Percentiles rank a stretch among this genome's conserved stretches.
Conservation (phyloP, 2,797 vertebrate species). For the Phoeniculus purpureus region DNA sequence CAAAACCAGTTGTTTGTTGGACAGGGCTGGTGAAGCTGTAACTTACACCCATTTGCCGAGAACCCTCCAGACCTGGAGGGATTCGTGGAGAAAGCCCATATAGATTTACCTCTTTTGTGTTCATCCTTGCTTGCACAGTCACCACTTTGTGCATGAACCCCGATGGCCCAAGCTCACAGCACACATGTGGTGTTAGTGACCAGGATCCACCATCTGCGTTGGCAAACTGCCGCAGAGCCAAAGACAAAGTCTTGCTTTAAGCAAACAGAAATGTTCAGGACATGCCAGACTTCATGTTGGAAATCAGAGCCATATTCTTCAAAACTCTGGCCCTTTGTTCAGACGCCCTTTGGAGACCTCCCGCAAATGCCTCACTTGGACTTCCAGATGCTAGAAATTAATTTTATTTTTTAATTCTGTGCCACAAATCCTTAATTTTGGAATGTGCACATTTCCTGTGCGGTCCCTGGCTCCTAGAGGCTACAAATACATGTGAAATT, state of each 20-base stretch:
- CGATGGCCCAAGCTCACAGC: not conserved
- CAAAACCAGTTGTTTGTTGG: not conserved
- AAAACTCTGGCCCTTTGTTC: conserved; percentile 58
- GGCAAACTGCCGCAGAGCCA: not conserved
- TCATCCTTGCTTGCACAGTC: not conserved
- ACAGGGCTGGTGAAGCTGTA: not conserved
- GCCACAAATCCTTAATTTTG: conserved; percentile 60
- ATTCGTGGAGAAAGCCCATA: not conserved
- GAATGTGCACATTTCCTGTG: conserved; percentile 51
- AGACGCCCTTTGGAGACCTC: conserved; percentile 66
- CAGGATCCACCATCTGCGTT: not conserved
- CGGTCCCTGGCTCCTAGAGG: conserved; percentile 41
- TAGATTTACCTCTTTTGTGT: not conserved
- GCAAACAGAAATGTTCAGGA: conserved; percentile 51
- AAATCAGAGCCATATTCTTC: conserved; percentile 65
- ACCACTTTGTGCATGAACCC: not conserved
- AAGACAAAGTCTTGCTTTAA: conserved; percentile 35
- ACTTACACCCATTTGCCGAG: not conserved
- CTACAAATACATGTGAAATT: conserved; percentile 47
- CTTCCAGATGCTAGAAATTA: conserved; percentile 64
- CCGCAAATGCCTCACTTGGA: conserved; percentile 56
- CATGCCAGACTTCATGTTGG: conserved; percentile 46
- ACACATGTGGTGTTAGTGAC: not conserved
- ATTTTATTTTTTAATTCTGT: conserved; percentile 64
- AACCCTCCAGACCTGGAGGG: not conserved